Evolutionary conservation across 2,113 vertebrate species (phyloP).

Genomic region (Hippocampus zosterae): DNA sequence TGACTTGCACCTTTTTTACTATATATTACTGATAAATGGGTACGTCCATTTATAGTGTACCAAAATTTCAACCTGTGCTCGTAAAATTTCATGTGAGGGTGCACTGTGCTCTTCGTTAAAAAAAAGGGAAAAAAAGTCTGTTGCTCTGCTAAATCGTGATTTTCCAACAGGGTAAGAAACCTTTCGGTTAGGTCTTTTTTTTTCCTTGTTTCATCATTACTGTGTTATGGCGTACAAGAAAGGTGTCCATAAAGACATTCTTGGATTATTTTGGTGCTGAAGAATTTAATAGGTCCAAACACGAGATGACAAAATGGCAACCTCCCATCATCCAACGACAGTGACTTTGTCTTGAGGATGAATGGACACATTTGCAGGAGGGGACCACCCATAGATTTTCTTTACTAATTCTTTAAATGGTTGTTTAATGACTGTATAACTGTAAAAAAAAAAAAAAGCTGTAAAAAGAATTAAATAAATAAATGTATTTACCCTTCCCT

Average conservation of each 20-base stretch:
- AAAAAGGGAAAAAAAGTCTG: too few species aligned
- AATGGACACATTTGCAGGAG: not conserved
- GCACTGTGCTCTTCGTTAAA: too few species aligned
- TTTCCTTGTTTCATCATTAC: too few species aligned
- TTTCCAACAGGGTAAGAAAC: too few species aligned
- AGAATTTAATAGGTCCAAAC: not conserved
- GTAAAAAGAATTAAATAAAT: not conserved
- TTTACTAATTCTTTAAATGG: not conserved
- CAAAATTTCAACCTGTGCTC: too few species aligned
- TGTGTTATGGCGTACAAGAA: too few species aligned
- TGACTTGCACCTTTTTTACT: too few species aligned
- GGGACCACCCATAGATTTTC: not conserved
- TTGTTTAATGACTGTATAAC: not conserved
- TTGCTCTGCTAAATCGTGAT: too few species aligned
- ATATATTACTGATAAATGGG: too few species aligned
- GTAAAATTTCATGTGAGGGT: too few species aligned
- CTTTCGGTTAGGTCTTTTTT: too few species aligned
- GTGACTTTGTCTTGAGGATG: not conserved
- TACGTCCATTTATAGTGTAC: too few species aligned
- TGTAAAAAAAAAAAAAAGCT: not conserved
- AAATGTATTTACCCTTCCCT: slow-evolving; percentile 11
- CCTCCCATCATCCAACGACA: not conserved
- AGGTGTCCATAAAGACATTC: not conserved
- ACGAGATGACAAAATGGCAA: not conserved
- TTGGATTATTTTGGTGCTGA: not conserved